A percentile compares a stretch with the other conserved stretches of the same genome.
phyloP scores from a whole-genome alignment of 2,113 vertebrate species.

The Abramis brama region DNA sequence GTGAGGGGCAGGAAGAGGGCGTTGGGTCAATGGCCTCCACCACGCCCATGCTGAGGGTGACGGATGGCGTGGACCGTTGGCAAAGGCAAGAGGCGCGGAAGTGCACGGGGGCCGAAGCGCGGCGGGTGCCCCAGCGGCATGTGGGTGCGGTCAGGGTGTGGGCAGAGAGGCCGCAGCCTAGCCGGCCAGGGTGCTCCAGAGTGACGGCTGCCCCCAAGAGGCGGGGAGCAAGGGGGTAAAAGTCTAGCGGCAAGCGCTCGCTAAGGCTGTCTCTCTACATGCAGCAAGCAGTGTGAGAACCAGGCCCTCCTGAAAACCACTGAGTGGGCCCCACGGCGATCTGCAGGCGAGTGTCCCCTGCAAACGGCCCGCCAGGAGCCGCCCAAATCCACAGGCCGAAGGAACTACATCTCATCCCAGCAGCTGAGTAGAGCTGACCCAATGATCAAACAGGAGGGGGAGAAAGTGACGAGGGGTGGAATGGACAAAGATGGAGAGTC shows the following conservation, averaged over 20 bases:
- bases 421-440: conserved; percentile 70
- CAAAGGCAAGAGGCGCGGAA: conserved; percentile 76
- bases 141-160: conserved; percentile 75
- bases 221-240: conserved; percentile 53
- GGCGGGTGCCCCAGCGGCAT: conserved; percentile 77
- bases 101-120: conserved; percentile 59
- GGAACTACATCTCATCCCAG: conserved; percentile 81
- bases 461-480: conserved; percentile 33
- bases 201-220: conserved; percentile 67
- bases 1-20: conserved; percentile 74
- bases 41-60: conserved; percentile 77
- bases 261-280: conserved; percentile 61
- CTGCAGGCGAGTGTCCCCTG: conserved; percentile 62
- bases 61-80: conserved; percentile 69
- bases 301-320: conserved; percentile 66
- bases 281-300: conserved; percentile 67
- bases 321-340: conserved; percentile 66
- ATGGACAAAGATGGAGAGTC: conserved; percentile 56
- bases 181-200: conserved; percentile 79
- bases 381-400: conserved; percentile 71
- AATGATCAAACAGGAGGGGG: conserved; percentile 62
- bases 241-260: conserved; percentile 56
- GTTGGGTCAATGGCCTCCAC: conserved; percentile 75
- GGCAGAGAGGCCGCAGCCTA: conserved; percentile 76
- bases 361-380: conserved; percentile 74